Percentiles rank a stretch among this genome's conserved stretches.
phyloP scores from a whole-genome alignment of 2,797 vertebrate species.

The Alosa sapidissima region DNA sequence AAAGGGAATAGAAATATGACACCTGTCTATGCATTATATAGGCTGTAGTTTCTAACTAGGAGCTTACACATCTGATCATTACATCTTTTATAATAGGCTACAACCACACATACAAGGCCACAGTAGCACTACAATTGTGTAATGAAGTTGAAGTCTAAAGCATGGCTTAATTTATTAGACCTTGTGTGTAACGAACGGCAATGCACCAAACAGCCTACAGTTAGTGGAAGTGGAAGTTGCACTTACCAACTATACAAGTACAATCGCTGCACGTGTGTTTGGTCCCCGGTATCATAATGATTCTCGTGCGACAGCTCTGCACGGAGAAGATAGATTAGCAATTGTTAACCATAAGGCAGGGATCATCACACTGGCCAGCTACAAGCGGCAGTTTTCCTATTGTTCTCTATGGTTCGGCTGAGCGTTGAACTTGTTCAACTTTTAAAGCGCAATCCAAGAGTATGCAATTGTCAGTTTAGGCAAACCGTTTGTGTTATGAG shows the following conservation, averaged over 20 bases:
- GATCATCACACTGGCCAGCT: too few species aligned
- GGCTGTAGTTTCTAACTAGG: background rate
- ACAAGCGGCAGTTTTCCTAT: too few species aligned
- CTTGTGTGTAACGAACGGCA: constrained; percentile 20
- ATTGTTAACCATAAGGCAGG: background rate
- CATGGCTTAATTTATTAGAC: constrained; percentile 53
- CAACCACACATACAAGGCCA: constrained; percentile 20
- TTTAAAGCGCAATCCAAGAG: too few species aligned
- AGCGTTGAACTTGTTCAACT: too few species aligned
- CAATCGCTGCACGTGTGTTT: background rate
- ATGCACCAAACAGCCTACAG: constrained; percentile 29
- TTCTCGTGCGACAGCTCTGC: background rate
- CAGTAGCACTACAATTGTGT: constrained; percentile 59
- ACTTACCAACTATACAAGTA: constrained; percentile 46
- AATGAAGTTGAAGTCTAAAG: constrained; percentile 46
- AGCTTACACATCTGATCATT: background rate
- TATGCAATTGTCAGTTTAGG: too few species aligned
- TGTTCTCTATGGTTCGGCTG: too few species aligned
- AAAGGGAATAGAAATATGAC: background rate
- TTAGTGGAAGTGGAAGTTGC: constrained; percentile 47
- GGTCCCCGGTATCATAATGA: background rate
- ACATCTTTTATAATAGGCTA: background rate
- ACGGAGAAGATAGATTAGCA: background rate
- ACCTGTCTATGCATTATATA: background rate
- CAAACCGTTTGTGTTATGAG: too few species aligned